Evolutionary conservation across 2,113 vertebrate genomes (phyloP), one percentile per base, ranked within the genome.

Genomic region (Xiphophorus couchianus): DNA sequence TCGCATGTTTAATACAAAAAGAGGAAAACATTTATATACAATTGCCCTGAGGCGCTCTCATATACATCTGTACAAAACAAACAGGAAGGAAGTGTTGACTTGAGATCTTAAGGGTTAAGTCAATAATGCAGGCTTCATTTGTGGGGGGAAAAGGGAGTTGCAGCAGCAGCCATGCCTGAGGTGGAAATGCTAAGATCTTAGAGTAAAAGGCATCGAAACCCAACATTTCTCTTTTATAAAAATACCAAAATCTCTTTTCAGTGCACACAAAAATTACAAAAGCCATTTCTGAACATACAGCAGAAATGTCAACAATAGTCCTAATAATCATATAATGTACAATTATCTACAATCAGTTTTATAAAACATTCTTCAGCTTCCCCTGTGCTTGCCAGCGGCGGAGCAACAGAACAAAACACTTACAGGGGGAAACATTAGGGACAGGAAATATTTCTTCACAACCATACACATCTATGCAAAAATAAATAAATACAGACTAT

Each of bases 281-380:
- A 92, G 62, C 70, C 78, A 92, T 90, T 86, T 91, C 83, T 82
- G 84, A 77, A 84, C 84, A 90, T 71, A 87, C 64, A 73, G 62
- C 89, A 78, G 85, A 93, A 90, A 91, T 86, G 84, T 66, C 27
- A 62, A 91, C 76, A 27, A 88, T 70, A 85, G 72, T 87, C 72
- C 79, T 86, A 90, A 76, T 79, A 90, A 90, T 92, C 80, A 88
- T 73, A 90, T 90, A 92, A 91, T 93, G 83, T 94, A 95, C 94
- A 94, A 85, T 82, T 94, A 95, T 95, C 91, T 94, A 94, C 94
- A 95, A 92, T 92, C 84, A 86, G 66, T 74, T 90, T 90, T 91
- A 93, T 86, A 91, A 92, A 91, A 92, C 87, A 85, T 89, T 90
- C 85, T 87, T 92, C 76, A 58, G 77, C 70, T 85, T 78, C 84